Evolutionary conservation across 2,888 invertebrate genomes (phyloP), one percentile per base, ranked within the genome.

Genomic region (Gasteruption jaculator): DNA sequence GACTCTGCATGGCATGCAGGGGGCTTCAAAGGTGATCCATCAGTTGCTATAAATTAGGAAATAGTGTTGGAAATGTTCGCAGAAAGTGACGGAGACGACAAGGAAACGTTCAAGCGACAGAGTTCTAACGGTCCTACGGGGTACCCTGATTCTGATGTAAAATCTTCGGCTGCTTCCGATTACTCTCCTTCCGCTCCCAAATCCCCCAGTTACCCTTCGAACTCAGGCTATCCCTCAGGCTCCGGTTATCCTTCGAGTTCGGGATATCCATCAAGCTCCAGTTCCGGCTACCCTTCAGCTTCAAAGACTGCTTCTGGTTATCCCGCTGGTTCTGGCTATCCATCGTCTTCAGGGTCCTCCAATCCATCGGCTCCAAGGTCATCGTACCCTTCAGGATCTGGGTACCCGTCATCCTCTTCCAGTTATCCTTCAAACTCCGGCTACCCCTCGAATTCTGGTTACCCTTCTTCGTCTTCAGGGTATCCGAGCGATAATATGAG

Each of bases 11-110:
- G 46, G 52, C 48, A 50, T 52, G 43, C 47, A 45, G 45, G 32
- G 11, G 19, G 21, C 27, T 29, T 22, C 15, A 14, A n/a, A 22
- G 21, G 14, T 15, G 12, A 16, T 30, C 41, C 33, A 24, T 35
- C 5, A 29, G 8, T 34, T 24, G 41, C 32, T 36, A 29, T 38
- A 44, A 54, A 41, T 53, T 53, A 52, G 54, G 46, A 52, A 50
- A 56, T 46, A 57, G 58, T 53, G 52, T 37, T 47, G 52, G 60
- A 60, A 56, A 56, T 69, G 60, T 67, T 68, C 57, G 48, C 68
- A 69, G 69, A 68, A 12, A 46, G 55, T 48, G 49, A 56, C 39
- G 58, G 47, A 5, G 58, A 57, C 26, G 40, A 43, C 33, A 58
- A 43, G 40, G 53, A 53, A 30, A 24, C 55, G 16, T 37, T 35